A percentile compares a stretch with the other conserved stretches of the same genome.
These are phyloP conservation scores for Lepidocolaptes lacrymiger DNA, from an alignment of 2,797 vertebrate genomes.

Conservation along the genomic window DNA sequence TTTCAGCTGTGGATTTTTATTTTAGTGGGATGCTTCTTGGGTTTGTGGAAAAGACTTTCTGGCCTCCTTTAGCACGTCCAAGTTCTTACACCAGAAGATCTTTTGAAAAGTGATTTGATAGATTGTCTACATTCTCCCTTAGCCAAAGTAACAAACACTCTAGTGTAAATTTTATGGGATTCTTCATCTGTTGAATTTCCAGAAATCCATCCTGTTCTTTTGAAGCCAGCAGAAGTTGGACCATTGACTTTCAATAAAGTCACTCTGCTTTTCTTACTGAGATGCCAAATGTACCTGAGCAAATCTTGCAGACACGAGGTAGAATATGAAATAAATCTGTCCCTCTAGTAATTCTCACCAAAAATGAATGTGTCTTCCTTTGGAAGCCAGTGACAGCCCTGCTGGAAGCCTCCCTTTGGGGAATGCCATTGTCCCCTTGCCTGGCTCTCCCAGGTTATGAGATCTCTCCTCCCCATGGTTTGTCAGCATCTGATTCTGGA, in stretches of 20 bases:
- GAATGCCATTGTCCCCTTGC: not conserved
- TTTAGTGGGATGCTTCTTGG: not conserved
- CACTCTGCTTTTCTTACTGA: conserved; percentile 19
- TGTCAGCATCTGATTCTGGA: not conserved
- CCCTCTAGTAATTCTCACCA: not conserved
- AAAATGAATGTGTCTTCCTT: not conserved
- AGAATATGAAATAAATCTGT: not conserved
- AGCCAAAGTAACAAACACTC: not conserved
- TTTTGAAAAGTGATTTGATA: not conserved
- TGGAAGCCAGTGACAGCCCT: not conserved
- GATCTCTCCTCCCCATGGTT: not conserved
- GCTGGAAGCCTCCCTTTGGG: not conserved
- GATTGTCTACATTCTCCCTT: not conserved
- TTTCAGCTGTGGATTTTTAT: not conserved
- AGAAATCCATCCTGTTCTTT: not conserved
- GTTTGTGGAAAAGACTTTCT: not conserved
- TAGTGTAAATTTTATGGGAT: not conserved
- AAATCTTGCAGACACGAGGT: not conserved
- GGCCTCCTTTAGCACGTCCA: not conserved
- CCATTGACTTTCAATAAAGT: not conserved
- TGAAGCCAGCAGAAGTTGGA: conserved; percentile 16
- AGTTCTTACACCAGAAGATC: not conserved
- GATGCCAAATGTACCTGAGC: conserved; percentile 10
- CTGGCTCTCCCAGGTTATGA: not conserved
- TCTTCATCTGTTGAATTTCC: conserved; percentile 2